phyloP scores from a whole-genome alignment of 2,797 vertebrate species.

The Spatula versicolor region DNA sequence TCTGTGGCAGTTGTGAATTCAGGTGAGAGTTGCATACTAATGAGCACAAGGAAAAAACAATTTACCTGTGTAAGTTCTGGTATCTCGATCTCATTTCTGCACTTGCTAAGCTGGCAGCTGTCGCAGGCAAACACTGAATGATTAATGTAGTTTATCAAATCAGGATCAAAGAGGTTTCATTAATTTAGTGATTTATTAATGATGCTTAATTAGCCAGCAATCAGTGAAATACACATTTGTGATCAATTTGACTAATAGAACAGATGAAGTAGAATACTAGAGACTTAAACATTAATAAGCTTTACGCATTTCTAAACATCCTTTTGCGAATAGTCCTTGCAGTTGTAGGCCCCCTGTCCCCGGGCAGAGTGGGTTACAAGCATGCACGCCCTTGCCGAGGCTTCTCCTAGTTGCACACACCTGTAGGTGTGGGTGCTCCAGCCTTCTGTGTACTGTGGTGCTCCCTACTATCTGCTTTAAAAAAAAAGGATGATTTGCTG shows the following conservation, averaged over 20 bases:
- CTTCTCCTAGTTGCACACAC: not conserved
- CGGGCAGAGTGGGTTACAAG: not conserved
- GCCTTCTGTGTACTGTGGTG: not conserved
- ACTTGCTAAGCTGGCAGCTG: slow-evolving; percentile 12
- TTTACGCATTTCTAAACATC: not conserved
- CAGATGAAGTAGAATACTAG: slow-evolving; percentile 19
- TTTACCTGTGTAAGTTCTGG: not conserved
- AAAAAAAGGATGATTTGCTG: not conserved
- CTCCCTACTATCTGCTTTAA: not conserved
- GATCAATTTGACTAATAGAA: slow-evolving; percentile 36
- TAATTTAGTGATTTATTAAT: slow-evolving; percentile 52
- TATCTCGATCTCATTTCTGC: not conserved
- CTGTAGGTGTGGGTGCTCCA: not conserved
- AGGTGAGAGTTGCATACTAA: not conserved
- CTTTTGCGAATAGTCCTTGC: not conserved
- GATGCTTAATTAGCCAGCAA: slow-evolving; percentile 11
- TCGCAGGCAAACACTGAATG: not conserved
- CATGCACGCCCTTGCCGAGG: rapidly evolving
- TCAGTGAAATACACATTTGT: slow-evolving; percentile 32
- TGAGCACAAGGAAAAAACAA: not conserved
- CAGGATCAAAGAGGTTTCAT: slow-evolving; percentile 15
- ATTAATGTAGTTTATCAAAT: slow-evolving; percentile 1
- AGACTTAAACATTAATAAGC: not conserved
- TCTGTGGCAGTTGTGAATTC: not conserved
- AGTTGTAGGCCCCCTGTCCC: rapidly evolving